phyloP scores from a whole-genome alignment of 2,113 vertebrate genomes.

The Dasypus novemcinctus region DNA sequence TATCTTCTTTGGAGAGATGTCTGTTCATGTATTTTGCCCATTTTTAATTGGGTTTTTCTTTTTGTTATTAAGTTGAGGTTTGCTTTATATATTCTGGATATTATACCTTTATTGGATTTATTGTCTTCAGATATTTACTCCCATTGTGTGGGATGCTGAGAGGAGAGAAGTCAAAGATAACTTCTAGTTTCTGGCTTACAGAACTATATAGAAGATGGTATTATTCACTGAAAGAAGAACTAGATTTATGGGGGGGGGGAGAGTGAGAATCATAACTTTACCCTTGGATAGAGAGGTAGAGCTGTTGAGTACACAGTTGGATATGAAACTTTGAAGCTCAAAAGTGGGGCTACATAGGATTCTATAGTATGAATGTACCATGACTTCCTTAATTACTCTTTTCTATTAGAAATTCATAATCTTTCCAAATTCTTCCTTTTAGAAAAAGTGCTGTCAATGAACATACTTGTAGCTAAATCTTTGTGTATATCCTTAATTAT shows the following conservation, averaged over 20 bases:
- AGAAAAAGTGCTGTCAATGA: neutral
- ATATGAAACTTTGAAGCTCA: slow-evolving; percentile 8
- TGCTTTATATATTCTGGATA: too few species aligned
- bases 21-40: too few species aligned
- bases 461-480: slow-evolving; percentile 27
- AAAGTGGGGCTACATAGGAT: neutral
- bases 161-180: neutral
- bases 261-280: neutral
- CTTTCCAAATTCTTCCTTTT: neutral
- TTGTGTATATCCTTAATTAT: slow-evolving; percentile 6
- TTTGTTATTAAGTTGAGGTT: too few species aligned
- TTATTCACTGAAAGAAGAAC: neutral
- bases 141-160: neutral
- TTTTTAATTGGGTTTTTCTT: too few species aligned
- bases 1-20: too few species aligned
- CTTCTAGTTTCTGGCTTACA: neutral
- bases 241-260: neutral
- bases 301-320: neutral
- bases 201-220: neutral
- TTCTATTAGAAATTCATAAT: neutral
- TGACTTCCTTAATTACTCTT: neutral
- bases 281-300: neutral
- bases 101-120: too few species aligned
- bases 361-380: neutral
- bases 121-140: neutral